phyloP scores from a whole-genome alignment of 2,113 vertebrate species.

The Corythornis madagascariensis region DNA sequence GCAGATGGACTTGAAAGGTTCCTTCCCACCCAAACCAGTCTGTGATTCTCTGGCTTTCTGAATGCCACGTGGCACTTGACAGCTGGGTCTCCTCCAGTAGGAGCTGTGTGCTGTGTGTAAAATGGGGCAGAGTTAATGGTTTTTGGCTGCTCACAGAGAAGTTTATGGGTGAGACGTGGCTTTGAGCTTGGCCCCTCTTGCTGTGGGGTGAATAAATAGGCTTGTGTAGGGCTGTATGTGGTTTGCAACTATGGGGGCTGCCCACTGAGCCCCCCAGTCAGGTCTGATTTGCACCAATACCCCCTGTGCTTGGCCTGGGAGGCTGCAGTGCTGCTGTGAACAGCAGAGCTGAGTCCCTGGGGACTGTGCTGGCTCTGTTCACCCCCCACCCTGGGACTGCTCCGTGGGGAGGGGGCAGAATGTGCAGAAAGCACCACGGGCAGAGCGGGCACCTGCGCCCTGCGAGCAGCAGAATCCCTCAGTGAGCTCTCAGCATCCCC shows the following conservation, averaged over 20 bases:
- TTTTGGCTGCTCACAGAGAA: not conserved
- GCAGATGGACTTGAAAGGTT: not conserved
- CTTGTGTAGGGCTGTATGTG: accelerated
- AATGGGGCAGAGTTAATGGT: not conserved
- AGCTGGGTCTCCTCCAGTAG: not conserved
- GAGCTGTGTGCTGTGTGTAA: accelerated
- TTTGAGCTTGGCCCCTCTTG: accelerated
- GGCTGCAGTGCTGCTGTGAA: accelerated
- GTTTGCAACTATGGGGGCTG: not conserved
- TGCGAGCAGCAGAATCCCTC: not conserved
- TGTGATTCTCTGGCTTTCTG: not conserved
- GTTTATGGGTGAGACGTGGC: not conserved
- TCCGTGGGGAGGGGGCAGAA: accelerated
- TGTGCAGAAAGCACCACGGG: accelerated
- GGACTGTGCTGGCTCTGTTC: accelerated
- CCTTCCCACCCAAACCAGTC: not conserved
- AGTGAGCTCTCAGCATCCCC: not conserved
- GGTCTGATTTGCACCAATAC: not conserved
- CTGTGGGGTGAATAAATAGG: not conserved
- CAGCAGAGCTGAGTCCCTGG: not conserved
- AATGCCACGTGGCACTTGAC: accelerated
- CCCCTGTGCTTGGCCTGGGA: accelerated
- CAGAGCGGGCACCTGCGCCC: accelerated
- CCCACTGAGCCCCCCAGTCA: accelerated
- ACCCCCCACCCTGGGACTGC: accelerated